Evolutionary conservation across 2,113 vertebrate genomes (phyloP), one percentile per base, ranked within the genome.

Genomic region (Tyto alba): DNA sequence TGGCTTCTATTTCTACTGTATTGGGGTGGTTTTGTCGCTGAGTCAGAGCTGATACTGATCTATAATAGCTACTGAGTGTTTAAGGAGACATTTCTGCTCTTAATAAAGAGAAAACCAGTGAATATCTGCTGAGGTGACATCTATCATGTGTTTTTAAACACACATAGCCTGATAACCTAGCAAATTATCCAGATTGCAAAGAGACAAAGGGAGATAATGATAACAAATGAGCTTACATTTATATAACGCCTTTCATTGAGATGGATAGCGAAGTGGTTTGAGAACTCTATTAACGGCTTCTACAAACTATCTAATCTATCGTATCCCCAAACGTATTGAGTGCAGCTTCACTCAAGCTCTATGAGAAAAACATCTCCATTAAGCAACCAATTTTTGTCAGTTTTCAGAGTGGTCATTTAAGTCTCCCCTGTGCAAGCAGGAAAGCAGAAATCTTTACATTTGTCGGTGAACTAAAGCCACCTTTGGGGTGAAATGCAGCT

Each of bases 241-340:
- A 23, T 43, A 4, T 60, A 48, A 67, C 1, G 21, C 88, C 38
- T 80, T 25, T 78, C 69, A 89, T 45, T 27, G 89, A 91, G 96
- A 94, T 79, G 91, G 93, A 94, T 89, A 60, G 83, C 29, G 7
- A 20, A 41, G 69, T 8, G 82, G 25, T 59, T 27, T 4, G 52
- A 41, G 92, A 85, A 94, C 92, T 97, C 96, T 55, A 93, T 95
- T 95, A 96, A 14, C 78, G 7, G 78, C 89, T 85, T 34, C 90
- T 64, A 17, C 96, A 20, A 82, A 57, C 53, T 6, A 57, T 30
- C 94, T 60, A 26, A 91, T 95, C 89, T 6, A 76, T 89, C 14
- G 36, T 79, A 23, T 38, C 89, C 94, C 89, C 86, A 8, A 43
- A 6, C 0, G 94, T 69, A 96, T 76, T 7, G 93, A 96, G 93